Conservation (phyloP, 2,113 vertebrate species). For the Macaca nemestrina region DNA sequence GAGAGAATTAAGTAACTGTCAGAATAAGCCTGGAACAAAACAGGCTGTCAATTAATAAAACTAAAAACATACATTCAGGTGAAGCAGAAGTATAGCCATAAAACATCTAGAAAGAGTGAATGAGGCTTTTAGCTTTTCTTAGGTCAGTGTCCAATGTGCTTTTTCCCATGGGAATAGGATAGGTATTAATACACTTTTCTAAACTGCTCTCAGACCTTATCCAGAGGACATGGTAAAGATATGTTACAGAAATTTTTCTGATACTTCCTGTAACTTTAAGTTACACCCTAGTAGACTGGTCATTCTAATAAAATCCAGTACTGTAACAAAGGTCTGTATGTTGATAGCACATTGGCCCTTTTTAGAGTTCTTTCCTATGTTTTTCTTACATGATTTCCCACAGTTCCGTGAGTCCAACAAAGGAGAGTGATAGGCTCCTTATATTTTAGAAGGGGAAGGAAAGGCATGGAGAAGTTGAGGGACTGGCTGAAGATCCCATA, state of each 20-base stretch:
- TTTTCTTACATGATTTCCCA: neutral
- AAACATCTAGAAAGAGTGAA: neutral
- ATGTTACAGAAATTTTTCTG: neutral
- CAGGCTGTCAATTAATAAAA: slow-evolving; percentile 7
- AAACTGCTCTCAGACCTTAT: neutral
- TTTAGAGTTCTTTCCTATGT: neutral
- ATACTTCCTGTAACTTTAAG: neutral
- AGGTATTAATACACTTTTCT: neutral
- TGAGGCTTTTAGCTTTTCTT: neutral
- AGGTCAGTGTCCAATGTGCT: neutral
- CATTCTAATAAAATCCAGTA: neutral
- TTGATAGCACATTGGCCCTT: neutral
- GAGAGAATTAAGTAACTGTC: neutral
- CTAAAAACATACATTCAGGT: neutral
- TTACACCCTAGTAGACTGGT: neutral
- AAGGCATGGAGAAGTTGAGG: neutral
- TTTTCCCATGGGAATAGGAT: neutral
- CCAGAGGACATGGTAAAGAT: neutral
- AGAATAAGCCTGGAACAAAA: neutral
- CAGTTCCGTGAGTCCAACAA: neutral
- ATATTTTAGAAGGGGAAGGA: neutral
- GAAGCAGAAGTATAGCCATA: neutral
- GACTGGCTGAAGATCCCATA: neutral
- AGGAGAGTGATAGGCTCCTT: neutral
- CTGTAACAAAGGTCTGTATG: neutral